phyloP scores from a whole-genome alignment of 2,888 invertebrate species.

The Drosophila barbarae region DNA sequence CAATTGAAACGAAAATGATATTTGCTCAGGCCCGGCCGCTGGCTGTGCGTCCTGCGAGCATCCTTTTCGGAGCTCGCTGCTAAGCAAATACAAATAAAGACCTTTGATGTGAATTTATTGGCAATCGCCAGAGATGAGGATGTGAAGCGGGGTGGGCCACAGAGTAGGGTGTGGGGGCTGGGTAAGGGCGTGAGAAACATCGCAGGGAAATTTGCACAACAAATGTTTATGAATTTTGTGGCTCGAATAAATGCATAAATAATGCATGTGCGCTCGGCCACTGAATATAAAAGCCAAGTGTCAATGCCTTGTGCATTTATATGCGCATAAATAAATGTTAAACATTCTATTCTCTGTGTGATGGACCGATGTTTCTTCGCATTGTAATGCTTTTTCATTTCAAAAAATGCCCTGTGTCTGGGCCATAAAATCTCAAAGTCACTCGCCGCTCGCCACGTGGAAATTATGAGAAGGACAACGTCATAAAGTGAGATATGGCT shows the following conservation, averaged over 20 bases:
- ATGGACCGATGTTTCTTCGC: slow-evolving; percentile 26
- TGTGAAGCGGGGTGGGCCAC: slow-evolving; percentile 15
- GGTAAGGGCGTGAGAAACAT: slow-evolving; percentile 66
- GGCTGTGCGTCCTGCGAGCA: slow-evolving; percentile 50
- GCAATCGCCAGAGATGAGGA: slow-evolving; percentile 53
- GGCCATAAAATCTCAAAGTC: slow-evolving; percentile 60
- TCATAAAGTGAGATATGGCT: slow-evolving; percentile 69
- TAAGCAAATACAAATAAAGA: slow-evolving; percentile 75
- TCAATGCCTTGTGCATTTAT: slow-evolving; percentile 47
- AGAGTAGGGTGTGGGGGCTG: slow-evolving; percentile 1
- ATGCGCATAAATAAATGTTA: slow-evolving; percentile 61
- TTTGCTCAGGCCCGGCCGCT: slow-evolving; percentile 68
- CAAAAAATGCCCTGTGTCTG: slow-evolving; percentile 9
- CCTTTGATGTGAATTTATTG: slow-evolving; percentile 74
- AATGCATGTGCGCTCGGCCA: slow-evolving; percentile 42
- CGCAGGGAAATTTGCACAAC: slow-evolving; percentile 76
- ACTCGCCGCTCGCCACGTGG: slow-evolving; percentile 54
- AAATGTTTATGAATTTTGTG: slow-evolving; percentile 76
- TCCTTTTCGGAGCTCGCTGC: slow-evolving; percentile 73
- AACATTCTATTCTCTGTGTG: slow-evolving; percentile 33
- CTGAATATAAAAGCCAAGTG: slow-evolving; percentile 49
- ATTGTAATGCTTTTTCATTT: slow-evolving; percentile 48
- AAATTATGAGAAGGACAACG: slow-evolving; percentile 61
- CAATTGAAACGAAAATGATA: slow-evolving; percentile 77
- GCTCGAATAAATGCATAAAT: slow-evolving; percentile 62